These are phyloP conservation scores for Lamproptera curius DNA, from an alignment of 2,888 invertebrate species.

Conservation along the genomic window DNA sequence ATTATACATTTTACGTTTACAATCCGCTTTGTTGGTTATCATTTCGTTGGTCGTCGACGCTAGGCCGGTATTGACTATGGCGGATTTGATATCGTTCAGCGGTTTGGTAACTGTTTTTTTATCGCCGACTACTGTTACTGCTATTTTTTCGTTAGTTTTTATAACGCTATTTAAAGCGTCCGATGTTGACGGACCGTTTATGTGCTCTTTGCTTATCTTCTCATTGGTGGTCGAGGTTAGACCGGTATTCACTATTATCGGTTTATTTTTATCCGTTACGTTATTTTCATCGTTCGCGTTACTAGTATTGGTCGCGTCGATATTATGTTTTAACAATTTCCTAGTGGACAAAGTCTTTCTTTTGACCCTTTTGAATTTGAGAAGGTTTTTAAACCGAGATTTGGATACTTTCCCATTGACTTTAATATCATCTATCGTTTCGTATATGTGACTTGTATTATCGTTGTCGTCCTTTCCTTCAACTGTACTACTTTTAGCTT, in stretches of 20 bases:
- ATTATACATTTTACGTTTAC: conserved; percentile 33
- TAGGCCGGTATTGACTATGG: conserved; percentile 24
- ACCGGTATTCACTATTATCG: conserved; percentile 78
- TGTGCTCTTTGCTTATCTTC: conserved; percentile 39
- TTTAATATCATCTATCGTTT: conserved; percentile 15
- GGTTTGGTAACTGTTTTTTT: too few relatives aligned
- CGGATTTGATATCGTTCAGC: conserved; percentile 15
- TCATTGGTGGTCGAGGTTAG: conserved; percentile 83
- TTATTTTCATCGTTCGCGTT: background rate
- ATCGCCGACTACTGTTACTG: too few relatives aligned
- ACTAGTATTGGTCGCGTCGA: background rate
- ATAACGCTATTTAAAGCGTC: background rate
- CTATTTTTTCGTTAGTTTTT: background rate
- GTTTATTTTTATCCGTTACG: conserved; percentile 27
- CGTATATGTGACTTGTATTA: conserved; percentile 22
- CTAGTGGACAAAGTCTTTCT: conserved; percentile 33
- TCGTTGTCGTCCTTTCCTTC: conserved; percentile 15
- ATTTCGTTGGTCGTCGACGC: conserved; percentile 27
- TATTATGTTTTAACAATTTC: conserved; percentile 46
- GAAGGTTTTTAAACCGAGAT: conserved; percentile 17
- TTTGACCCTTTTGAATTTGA: conserved; percentile 27
- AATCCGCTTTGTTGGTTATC: conserved; percentile 14
- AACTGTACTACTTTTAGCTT: background rate
- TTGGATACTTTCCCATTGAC: background rate
- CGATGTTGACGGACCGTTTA: background rate